Evolutionary conservation across 2,113 vertebrate genomes (phyloP), one percentile per base, ranked within the genome.

Genomic region (Bubo bubo): DNA sequence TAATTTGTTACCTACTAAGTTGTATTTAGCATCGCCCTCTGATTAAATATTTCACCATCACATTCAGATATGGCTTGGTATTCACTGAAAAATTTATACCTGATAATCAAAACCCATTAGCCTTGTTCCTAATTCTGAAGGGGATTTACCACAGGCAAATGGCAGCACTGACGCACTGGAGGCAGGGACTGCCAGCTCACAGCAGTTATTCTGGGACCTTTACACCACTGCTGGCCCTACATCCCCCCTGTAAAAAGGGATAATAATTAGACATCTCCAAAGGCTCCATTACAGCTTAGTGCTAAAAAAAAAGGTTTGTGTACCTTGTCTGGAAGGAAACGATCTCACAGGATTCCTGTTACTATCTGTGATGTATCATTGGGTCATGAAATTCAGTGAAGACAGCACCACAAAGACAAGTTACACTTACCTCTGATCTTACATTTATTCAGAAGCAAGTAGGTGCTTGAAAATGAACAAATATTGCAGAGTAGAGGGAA

Each of bases 251-350:
- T 12, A 24, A 55, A 95, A 67, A 62, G 70, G 49, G 47, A 26
- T 1, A 82, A 94, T 37, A 81, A 73, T 8, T n/a, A 86, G 74
- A 55, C 66, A 50, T 15, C 53, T 94, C 81, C 71, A 72, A 15
- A 34, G 73, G 83, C 76, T 84, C 76, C 80, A 8, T 94, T 73
- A 24, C 95, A 97, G 81, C 62, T 22, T 34, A 34, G 85, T 93
- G 95, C 71, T 77, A 95, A 93, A 85, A 87, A 87, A 92, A 77
- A 59, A 27, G 41, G 64, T 84, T 96, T 97, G 93, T 96, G 93
- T 96, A 93, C 90, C 90, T 91, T 95, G 93, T 90, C 95, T 96
- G 93, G 81, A 50, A 96, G 92, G 84, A 79, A 58, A 50, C 10
- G n/a, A 73, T 82, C 86, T 96, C 86, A 87, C 93, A 91, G 71